Evolutionary conservation across 2,797 vertebrate species (phyloP).

Genomic region (Tympanoctomys barrerae): DNA sequence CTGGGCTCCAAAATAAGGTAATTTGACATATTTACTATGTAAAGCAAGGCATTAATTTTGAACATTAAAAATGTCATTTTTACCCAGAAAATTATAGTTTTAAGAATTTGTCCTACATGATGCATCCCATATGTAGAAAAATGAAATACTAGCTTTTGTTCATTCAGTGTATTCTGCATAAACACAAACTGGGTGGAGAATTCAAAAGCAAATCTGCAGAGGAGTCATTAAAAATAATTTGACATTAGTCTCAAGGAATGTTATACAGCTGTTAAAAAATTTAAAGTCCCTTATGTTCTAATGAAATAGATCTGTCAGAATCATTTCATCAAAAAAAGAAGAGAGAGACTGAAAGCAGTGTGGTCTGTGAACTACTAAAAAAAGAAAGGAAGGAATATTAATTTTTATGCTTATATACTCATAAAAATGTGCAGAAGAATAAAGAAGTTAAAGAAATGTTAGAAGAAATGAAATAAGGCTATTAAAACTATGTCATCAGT

Average conservation of each 20-base stretch:
- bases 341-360: background rate
- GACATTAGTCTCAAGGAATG: background rate
- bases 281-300: background rate
- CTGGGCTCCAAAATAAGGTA: background rate
- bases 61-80: background rate
- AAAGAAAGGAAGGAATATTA: fast-evolving
- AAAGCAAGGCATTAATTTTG: background rate
- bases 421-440: background rate
- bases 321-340: background rate
- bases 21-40: background rate
- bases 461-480: background rate
- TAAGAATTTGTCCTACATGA: background rate
- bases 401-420: background rate
- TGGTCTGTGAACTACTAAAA: background rate
- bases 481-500: background rate
- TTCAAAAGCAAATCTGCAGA: background rate
- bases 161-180: background rate
- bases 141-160: background rate
- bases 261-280: background rate
- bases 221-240: background rate
- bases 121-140: background rate
- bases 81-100: background rate
- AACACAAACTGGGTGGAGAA: background rate
- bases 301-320: background rate
- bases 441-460: background rate